Conservation (phyloP, 2,888 invertebrate species). For the Amiota mariae region DNA sequence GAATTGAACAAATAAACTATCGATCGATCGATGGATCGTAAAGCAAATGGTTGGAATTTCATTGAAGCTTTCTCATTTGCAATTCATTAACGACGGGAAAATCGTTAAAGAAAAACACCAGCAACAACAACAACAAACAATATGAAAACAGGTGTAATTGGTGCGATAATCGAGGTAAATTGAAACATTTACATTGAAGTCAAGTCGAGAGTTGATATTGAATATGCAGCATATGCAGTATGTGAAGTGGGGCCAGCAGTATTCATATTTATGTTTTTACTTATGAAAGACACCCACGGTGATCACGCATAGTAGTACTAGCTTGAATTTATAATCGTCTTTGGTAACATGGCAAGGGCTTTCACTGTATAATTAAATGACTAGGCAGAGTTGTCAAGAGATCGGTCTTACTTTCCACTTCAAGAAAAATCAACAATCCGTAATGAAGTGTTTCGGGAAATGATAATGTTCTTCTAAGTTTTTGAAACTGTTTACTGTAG, state of each 20-base stretch:
- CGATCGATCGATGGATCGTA: conserved; percentile 5
- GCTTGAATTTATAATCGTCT: not conserved
- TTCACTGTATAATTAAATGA: not conserved
- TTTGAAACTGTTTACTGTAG: too few relatives aligned
- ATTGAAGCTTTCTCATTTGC: conserved; percentile 31
- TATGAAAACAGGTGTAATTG: conserved; percentile 44
- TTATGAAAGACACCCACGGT: conserved; percentile 2
- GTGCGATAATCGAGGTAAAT: conserved; percentile 47
- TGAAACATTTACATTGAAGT: conserved; percentile 25
- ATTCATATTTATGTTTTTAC: not conserved
- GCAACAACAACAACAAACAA: conserved; percentile 32
- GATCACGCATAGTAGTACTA: conserved; percentile 1
- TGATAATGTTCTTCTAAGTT: too few relatives aligned
- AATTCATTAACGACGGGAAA: conserved; percentile 23
- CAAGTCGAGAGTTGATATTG: not conserved
- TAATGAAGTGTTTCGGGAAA: too few relatives aligned
- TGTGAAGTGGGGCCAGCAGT: not conserved
- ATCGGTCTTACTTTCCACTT: too few relatives aligned
- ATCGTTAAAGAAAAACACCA: not conserved
- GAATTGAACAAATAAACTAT: not conserved
- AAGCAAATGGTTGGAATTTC: not conserved
- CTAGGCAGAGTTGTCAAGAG: not conserved
- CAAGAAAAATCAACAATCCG: too few relatives aligned
- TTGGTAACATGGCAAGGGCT: conserved; percentile 17
- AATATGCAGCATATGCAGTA: not conserved